Evolutionary conservation across 2,888 invertebrate species (phyloP).

Genomic region (Agriopis leucophaearia): DNA sequence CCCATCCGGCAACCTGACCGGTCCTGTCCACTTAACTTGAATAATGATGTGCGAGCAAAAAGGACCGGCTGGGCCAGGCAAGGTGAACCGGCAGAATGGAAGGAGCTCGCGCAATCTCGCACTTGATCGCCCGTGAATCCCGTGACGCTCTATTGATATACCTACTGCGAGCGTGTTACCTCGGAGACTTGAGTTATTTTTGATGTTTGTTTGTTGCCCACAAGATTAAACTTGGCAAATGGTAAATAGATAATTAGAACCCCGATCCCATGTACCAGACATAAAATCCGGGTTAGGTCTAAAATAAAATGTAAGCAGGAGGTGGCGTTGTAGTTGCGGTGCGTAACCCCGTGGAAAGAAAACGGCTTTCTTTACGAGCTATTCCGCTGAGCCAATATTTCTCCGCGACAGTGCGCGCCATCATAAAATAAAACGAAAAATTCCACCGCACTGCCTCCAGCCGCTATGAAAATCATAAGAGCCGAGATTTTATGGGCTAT

Average conservation of each 20-base stretch:
- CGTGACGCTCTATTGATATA: slow-evolving; percentile 48
- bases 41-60: slow-evolving; percentile 80
- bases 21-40: slow-evolving; percentile 81
- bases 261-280: slow-evolving; percentile 44
- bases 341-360: slow-evolving; percentile 82
- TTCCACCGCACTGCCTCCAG: slow-evolving; percentile 79
- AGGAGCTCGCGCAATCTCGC: slow-evolving; percentile 54
- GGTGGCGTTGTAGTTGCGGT: slow-evolving; percentile 74
- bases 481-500: slow-evolving; percentile 81
- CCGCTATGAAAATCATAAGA: slow-evolving; percentile 84
- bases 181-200: neutral
- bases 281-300: slow-evolving; percentile 61
- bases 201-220: slow-evolving; percentile 5
- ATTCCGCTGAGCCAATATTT: slow-evolving; percentile 86
- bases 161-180: slow-evolving; percentile 31
- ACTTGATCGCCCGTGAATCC: slow-evolving; percentile 39
- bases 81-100: slow-evolving; percentile 70
- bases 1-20: slow-evolving; percentile 76
- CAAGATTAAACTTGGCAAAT: neutral
- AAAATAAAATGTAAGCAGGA: slow-evolving; percentile 73
- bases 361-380: slow-evolving; percentile 86
- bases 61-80: slow-evolving; percentile 57
- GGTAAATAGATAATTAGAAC: slow-evolving; percentile 30
- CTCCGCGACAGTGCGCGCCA: slow-evolving; percentile 85
- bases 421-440: slow-evolving; percentile 87